Evolutionary conservation across 2,113 vertebrate genomes (phyloP).

Genomic region (Xenopus laevis): DNA sequence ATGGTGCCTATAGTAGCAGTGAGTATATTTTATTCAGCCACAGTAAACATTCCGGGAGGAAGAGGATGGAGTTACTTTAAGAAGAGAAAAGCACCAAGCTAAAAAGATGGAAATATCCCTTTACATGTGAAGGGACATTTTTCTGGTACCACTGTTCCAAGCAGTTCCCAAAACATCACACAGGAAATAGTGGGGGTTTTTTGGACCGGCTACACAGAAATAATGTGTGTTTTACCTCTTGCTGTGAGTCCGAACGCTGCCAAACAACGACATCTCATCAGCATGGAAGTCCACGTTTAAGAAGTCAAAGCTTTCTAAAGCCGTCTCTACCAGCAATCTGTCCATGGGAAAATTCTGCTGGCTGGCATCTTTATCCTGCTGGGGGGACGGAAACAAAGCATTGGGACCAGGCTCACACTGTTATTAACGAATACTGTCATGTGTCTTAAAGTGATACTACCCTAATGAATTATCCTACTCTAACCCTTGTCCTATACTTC

Average conservation of each 20-base stretch:
- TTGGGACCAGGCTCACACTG: background rate
- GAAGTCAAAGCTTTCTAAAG: constrained; percentile 90
- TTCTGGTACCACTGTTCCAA: background rate
- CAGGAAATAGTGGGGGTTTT: constrained; percentile 37
- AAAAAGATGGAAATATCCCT: background rate
- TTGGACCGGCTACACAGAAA: constrained; percentile 21
- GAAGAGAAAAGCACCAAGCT: background rate
- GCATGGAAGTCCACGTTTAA: constrained; percentile 74
- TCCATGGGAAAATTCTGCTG: constrained; percentile 68
- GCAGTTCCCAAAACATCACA: constrained; percentile 18
- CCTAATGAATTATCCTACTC: no score
- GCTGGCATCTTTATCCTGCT: constrained; percentile 61
- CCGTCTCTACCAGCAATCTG: constrained; percentile 82
- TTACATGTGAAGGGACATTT: background rate
- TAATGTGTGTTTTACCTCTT: constrained; percentile 63
- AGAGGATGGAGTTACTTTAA: no score
- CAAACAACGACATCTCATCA: constrained; percentile 74
- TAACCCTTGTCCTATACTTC: no score
- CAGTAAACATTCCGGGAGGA: no score
- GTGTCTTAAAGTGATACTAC: no score
- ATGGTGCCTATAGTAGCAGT: no score
- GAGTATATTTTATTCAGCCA: no score
- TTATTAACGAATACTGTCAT: no score
- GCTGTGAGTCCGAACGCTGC: constrained; percentile 70
- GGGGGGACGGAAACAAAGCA: background rate